Base-by-base conservation (phyloP, 2,113 vertebrate genomes). In the Dasyprocta punctata region DNA sequence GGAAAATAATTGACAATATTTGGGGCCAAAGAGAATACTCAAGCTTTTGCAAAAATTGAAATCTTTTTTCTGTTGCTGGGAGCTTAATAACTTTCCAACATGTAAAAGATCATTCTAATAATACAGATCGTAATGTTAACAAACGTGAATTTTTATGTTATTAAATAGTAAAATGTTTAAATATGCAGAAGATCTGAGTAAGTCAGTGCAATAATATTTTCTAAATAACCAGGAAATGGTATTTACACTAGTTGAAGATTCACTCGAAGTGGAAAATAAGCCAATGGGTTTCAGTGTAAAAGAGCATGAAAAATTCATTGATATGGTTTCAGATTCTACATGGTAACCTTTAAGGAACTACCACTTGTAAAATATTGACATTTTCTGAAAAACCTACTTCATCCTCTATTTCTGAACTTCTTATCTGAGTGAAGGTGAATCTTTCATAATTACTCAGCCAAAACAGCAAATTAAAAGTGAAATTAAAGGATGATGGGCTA, bases 31-130 rank as follows among this genome's bases (percentile, higher is more conserved):
- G 44, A 41, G 90, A 73, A 90, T 90, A 92, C 84, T 92, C 12
- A 87, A 52, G 58, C 38, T 87, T 94, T 7, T 71, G 36, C 58
- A 69, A 75, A 94, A 94, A 90, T 90, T 71, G 13, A 89, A 95
- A 91, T 85, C n/a, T 96, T 88, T 80, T 85, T 41, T 73, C 78
- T 80, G 47, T 26, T 17, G 71, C 49, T 38, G 80, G 44, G n/a
- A 91, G 17, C 52, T 91, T 94, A 26, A 77, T 60, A 52, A 10
- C 4, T 58, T 96, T 75, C 47, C 6, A 65, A 0, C 52, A 54
- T 10, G 63, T 75, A 63, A 54, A 60, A 80, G 30, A 71, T 11
- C 28, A 14, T 81, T 86, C 47, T 56, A 82, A 58, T 87, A 44
- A 61, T n/a, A 80, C 49, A 63, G 75, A 41, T 86, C 26, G 28